Evolutionary conservation across 2,888 invertebrate genomes (phyloP).

Genomic region (Eubasilissa splendida): DNA sequence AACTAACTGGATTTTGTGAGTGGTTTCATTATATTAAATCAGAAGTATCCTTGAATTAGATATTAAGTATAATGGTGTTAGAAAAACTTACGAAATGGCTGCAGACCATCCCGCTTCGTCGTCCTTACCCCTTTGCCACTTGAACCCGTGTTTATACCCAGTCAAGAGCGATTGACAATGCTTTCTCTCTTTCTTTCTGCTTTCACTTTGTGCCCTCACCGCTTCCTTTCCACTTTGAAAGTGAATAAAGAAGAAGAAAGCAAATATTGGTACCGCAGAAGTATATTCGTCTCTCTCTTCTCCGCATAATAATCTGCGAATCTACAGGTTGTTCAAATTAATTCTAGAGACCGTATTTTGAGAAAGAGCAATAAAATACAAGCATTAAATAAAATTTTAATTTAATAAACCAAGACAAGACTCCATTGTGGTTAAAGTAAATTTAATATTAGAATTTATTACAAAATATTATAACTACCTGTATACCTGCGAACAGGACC

Average conservation of each 20-base stretch:
- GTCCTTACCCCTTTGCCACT: slow-evolving; percentile 15
- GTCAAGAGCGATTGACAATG: slow-evolving; percentile 30
- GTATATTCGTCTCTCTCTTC: neutral
- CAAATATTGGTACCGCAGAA: slow-evolving; percentile 6
- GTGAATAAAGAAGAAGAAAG: slow-evolving; percentile 18
- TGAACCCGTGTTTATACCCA: slow-evolving; percentile 24
- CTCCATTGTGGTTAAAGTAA: no score
- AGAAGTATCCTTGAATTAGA: no score
- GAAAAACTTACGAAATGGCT: neutral
- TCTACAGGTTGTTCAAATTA: slow-evolving; percentile 27
- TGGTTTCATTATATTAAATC: no score
- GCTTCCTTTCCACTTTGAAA: neutral
- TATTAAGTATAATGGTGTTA: no score
- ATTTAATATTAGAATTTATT: no score
- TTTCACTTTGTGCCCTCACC: neutral
- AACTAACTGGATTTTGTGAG: no score
- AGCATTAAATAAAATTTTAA: no score
- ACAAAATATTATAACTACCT: no score
- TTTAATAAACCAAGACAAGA: no score
- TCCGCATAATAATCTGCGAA: slow-evolving; percentile 1
- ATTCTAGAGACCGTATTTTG: neutral
- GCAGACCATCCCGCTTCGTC: neutral
- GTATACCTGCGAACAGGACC: no score
- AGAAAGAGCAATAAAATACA: no score
- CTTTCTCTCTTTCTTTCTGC: slow-evolving; percentile 20